Percentiles rank a stretch among this genome's conserved stretches.
phyloP scores from a whole-genome alignment of 2,797 vertebrate species.

The Agapornis canus region DNA sequence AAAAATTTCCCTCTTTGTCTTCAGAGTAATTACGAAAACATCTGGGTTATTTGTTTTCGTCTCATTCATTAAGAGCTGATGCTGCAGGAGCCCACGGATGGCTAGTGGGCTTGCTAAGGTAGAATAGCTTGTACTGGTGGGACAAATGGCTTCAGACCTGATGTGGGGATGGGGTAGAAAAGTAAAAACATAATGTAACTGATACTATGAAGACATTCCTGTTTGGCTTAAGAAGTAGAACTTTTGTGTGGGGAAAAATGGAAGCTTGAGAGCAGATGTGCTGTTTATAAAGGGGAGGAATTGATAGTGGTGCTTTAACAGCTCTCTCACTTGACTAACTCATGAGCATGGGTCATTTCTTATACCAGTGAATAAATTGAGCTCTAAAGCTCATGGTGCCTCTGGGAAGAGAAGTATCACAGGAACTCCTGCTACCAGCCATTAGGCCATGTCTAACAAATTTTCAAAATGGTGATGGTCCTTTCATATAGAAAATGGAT shows the following conservation, averaged over 20 bases:
- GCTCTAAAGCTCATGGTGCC: not conserved
- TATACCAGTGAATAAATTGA: not conserved
- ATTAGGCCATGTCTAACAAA: not conserved
- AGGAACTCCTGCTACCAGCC: not conserved
- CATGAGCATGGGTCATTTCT: constrained; percentile 11
- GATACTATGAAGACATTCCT: not conserved
- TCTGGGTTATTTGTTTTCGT: not conserved
- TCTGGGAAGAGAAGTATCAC: constrained; percentile 28
- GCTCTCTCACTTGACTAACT: constrained; percentile 24
- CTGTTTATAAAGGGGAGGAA: not conserved
- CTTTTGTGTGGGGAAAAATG: not conserved
- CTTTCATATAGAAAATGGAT: not conserved
- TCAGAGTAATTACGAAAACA: not conserved
- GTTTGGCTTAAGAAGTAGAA: not conserved
- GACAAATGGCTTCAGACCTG: not conserved
- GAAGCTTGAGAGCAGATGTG: not conserved
- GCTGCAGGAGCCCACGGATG: not conserved
- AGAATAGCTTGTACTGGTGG: not conserved
- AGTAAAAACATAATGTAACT: not conserved
- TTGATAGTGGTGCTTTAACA: not conserved
- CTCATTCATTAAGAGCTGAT: not conserved
- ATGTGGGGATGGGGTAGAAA: fast-evolving
- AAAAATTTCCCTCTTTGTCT: not conserved
- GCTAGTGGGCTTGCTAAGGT: not conserved
- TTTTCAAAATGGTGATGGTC: not conserved